These are phyloP conservation scores for Pachymerium ferrugineum DNA, from an alignment of 2,888 invertebrate species.

Conservation along the genomic window DNA sequence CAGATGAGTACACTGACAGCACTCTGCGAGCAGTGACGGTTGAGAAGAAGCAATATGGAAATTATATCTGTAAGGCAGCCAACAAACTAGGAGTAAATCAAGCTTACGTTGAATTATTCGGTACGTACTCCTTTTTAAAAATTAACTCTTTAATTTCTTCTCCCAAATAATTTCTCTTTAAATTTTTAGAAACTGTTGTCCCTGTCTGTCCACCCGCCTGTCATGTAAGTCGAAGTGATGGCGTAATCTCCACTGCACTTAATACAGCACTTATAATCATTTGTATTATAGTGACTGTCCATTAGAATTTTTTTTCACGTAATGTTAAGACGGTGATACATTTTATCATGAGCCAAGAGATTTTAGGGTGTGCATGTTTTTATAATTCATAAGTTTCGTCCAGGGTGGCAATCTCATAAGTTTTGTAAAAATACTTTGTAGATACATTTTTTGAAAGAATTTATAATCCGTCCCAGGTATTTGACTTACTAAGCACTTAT, in stretches of 20 bases:
- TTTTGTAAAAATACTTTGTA: too few relatives aligned
- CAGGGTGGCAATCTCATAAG: too few relatives aligned
- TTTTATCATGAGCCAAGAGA: too few relatives aligned
- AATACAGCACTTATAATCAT: neutral
- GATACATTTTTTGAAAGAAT: too few relatives aligned
- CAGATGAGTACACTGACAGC: constrained; percentile 86
- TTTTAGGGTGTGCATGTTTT: too few relatives aligned
- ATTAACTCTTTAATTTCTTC: neutral
- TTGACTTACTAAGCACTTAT: too few relatives aligned
- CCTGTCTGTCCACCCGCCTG: constrained; percentile 92
- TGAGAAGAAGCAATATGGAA: constrained; percentile 80
- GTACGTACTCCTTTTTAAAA: constrained; percentile 52
- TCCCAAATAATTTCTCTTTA: neutral
- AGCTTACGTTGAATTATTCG: constrained; percentile 72
- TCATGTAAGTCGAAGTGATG: constrained; percentile 49
- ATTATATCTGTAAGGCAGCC: constrained; percentile 77
- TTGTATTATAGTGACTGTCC: too few relatives aligned
- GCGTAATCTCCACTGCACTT: neutral
- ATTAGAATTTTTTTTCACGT: too few relatives aligned
- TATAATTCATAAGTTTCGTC: too few relatives aligned
- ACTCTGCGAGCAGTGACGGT: constrained; percentile 82
- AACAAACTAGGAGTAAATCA: constrained; percentile 81
- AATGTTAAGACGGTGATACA: too few relatives aligned
- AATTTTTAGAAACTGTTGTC: constrained; percentile 71
- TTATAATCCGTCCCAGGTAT: too few relatives aligned